Evolutionary conservation across 1,140 invertebrate genomes (phyloP), one percentile per base, ranked within the genome.

Genomic region (Zaprionus camerounensis): DNA sequence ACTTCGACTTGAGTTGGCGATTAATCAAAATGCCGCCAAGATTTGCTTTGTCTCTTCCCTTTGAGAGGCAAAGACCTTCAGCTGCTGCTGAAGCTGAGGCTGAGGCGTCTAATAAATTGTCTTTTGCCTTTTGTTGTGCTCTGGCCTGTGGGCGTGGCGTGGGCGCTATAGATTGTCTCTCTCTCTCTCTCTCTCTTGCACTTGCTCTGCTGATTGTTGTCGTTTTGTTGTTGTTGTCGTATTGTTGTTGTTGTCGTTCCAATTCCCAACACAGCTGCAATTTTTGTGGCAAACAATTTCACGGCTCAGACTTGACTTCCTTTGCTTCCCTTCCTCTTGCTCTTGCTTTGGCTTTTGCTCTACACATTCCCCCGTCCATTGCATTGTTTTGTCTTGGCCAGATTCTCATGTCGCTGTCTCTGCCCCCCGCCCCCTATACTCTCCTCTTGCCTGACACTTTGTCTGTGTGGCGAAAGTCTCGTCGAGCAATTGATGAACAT

Each of bases 401-500:
- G 69, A 76, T 76, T 76, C 71, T 71, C 84, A 87, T 86, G 71
- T 69, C 26, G 59, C 28, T 62, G 20, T 20, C 22, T 24, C 24
- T 5, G 24, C 26, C 17, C 20, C 0, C 24, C 36, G 12, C 15
- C 36, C 24, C 15, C 22, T 34, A n/a, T 15, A 3, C 22, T 6
- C 1, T 12, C 5, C 63, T 38, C 63, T 69, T 71, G 72, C 62
- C 68, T 59, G 74, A 73, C 84, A 84, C 81, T 88, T 87, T 87
- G 78, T 81, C 78, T 75, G 74, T 84, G 85, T 90, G 75, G 77
- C 71, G 65, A 74, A 81, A 81, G 65, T 59, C 57, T 71, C 62
- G 64, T 67, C 68, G 69, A 67, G 78, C 85, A 84, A 90, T 87
- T 90, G 84, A 87, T 87, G 84, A 87, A 87, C 85, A 84, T 84